Conservation (phyloP, 2,797 vertebrate genomes). For the Poecilia picta region DNA sequence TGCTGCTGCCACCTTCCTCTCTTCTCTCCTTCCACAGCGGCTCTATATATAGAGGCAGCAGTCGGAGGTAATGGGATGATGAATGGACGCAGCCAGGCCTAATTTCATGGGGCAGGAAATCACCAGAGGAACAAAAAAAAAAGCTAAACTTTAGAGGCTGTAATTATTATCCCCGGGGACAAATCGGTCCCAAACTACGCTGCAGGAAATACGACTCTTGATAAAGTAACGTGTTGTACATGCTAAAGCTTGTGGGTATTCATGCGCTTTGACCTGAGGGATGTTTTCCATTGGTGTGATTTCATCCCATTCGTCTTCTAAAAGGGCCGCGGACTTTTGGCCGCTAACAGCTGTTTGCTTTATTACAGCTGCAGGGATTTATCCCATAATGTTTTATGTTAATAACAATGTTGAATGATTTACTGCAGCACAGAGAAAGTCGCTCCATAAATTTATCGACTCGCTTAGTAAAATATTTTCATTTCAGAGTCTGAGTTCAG, state of each 20-base stretch:
- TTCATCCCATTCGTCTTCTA: constrained; percentile 41
- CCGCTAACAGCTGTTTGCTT: constrained; percentile 41
- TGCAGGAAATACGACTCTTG: constrained; percentile 68
- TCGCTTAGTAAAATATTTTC: constrained; percentile 22
- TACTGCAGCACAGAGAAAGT: constrained; percentile 13
- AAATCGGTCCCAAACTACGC: constrained; percentile 69
- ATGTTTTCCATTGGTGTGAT: constrained; percentile 23
- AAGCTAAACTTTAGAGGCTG: constrained; percentile 73
- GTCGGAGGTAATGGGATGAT: constrained; percentile 77
- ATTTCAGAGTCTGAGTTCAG: background rate
- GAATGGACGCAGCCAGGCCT: constrained; percentile 74
- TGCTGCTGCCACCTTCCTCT: constrained; percentile 57
- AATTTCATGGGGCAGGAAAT: constrained; percentile 81
- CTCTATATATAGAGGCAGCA: constrained; percentile 74
- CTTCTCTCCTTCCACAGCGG: constrained; percentile 53
- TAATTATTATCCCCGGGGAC: constrained; percentile 80
- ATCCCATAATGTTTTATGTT: constrained; percentile 31
- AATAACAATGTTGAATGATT: constrained; percentile 39
- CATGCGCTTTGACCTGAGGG: constrained; percentile 20
- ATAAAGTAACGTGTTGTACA: constrained; percentile 53
- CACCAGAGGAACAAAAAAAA: constrained; percentile 75
- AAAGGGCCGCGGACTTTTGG: constrained; percentile 22
- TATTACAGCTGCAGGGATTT: constrained; percentile 44
- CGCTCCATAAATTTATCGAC: constrained; percentile 31
- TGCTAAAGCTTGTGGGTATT: constrained; percentile 33